A percentile compares a stretch with the other conserved stretches of the same genome.
Evolutionary conservation across 92 coral and sea anemone species (phyloP).

Genomic region (Paragorgia papillata): DNA sequence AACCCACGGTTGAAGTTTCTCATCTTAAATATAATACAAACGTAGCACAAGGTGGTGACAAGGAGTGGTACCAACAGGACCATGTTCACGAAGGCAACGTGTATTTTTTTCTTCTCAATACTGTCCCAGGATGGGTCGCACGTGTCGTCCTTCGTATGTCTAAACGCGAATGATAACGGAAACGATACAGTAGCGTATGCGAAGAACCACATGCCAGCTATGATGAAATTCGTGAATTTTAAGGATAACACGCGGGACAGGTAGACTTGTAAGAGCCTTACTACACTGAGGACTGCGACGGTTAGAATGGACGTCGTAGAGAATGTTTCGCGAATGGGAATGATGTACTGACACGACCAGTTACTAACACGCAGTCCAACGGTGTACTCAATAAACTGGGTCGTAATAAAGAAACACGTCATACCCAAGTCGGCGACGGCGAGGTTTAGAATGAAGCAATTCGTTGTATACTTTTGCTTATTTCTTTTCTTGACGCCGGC

Average conservation of each 20-base stretch:
- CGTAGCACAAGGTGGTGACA: background rate
- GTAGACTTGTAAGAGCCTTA: background rate
- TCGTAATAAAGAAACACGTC: background rate
- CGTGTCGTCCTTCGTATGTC: background rate
- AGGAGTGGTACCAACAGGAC: background rate
- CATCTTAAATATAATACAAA: background rate
- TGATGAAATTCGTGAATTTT: background rate
- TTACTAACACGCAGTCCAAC: background rate
- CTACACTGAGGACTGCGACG: background rate
- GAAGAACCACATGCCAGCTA: background rate
- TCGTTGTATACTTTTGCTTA: background rate
- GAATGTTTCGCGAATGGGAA: conserved; percentile 6
- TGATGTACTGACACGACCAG: background rate
- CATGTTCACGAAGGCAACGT: background rate
- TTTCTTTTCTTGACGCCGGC: background rate
- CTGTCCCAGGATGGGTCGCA: conserved; percentile 2
- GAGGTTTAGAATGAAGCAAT: background rate
- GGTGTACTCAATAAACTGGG: background rate
- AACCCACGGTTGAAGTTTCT: conserved; percentile 1
- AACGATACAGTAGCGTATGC: background rate
- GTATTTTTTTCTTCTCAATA: background rate
- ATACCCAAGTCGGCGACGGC: conserved; percentile 9
- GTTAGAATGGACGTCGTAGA: background rate
- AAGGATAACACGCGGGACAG: background rate
- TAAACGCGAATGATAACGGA: background rate